phyloP scores from a whole-genome alignment of 2,888 invertebrate species.

The Heliconius charithonia region DNA sequence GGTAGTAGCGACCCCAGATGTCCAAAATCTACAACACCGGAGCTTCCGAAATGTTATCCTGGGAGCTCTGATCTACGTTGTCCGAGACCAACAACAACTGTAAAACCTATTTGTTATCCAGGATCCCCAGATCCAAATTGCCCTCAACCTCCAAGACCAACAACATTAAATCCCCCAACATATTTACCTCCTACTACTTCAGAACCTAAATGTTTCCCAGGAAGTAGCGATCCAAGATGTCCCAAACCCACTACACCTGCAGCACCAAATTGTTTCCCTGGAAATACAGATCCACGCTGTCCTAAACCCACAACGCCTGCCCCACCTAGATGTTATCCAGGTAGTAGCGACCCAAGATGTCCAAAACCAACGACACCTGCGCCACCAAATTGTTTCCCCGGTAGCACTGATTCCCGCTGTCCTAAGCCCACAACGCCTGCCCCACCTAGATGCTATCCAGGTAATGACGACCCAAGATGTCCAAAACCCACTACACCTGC shows the following conservation, averaged over 20 bases:
- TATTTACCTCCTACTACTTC: too few species aligned
- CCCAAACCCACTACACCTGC: neutral
- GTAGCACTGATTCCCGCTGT: neutral
- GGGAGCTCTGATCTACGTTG: conserved; percentile 52
- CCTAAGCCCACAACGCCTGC: conserved; percentile 22
- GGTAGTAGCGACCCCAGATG: conserved; percentile 52
- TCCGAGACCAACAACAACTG: conserved; percentile 45
- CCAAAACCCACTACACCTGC: too few species aligned
- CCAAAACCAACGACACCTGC: too few species aligned
- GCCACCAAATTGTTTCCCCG: too few species aligned
- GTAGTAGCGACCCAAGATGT: neutral
- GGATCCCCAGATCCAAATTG: too few species aligned
- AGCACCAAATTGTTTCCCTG: neutral
- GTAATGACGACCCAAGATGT: too few species aligned
- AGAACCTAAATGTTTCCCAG: too few species aligned
- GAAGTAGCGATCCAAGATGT: neutral
- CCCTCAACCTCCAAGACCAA: too few species aligned
- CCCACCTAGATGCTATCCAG: conserved; percentile 52
- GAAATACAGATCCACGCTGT: neutral
- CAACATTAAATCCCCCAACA: too few species aligned
- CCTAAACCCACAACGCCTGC: neutral
- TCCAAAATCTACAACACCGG: conserved; percentile 50
- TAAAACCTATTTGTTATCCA: conserved; percentile 17
- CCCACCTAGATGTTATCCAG: neutral
- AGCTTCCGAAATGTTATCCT: conserved; percentile 49